Evolutionary conservation across 2,113 vertebrate species (phyloP).

Genomic region (Hyaena hyaena): DNA sequence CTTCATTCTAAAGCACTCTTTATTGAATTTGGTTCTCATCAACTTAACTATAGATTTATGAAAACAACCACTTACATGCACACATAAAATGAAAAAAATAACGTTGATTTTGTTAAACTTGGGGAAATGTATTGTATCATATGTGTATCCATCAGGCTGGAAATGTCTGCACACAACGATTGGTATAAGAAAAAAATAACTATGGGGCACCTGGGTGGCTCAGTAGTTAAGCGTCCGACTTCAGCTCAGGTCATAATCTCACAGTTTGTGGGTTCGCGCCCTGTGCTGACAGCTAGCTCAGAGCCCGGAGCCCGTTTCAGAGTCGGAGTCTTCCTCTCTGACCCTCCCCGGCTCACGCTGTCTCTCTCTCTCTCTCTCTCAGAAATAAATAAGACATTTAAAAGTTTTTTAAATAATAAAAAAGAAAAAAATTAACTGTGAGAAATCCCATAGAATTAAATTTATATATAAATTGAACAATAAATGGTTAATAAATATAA

Average conservation of each 20-base stretch:
- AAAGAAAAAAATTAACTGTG: too few species aligned
- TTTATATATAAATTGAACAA: not conserved
- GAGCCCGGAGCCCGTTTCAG: too few species aligned
- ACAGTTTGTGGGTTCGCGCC: too few species aligned
- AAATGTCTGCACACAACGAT: not conserved
- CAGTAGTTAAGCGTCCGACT: too few species aligned
- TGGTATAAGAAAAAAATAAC: not conserved
- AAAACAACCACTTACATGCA: not conserved
- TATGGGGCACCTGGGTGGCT: not conserved
- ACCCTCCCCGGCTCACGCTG: too few species aligned
- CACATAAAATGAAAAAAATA: not conserved
- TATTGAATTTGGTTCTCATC: not conserved
- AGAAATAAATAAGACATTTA: too few species aligned
- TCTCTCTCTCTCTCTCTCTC: too few species aligned
- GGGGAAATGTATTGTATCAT: not conserved
- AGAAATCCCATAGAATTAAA: not conserved
- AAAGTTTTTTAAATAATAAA: too few species aligned
- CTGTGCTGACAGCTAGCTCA: too few species aligned
- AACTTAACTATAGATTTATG: not conserved
- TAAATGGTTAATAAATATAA: not conserved
- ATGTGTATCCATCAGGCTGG: not conserved
- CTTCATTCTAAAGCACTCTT: not conserved
- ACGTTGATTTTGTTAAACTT: not conserved
- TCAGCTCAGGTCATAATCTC: too few species aligned
- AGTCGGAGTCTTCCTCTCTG: too few species aligned